Evolutionary conservation across 2,797 vertebrate species (phyloP).

Genomic region (Rhinogobio ventralis): DNA sequence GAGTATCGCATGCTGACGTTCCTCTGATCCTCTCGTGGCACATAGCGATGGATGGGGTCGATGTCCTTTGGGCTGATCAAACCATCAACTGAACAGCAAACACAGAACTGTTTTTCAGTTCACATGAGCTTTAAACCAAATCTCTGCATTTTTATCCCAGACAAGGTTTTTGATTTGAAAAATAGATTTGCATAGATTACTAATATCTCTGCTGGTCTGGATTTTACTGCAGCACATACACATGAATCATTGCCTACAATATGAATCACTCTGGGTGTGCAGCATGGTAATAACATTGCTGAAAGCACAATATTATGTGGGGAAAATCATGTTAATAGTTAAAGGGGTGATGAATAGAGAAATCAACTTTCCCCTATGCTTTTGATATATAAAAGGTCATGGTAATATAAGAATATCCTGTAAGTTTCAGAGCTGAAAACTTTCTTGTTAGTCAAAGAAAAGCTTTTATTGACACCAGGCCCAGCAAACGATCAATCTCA

Average conservation of each 20-base stretch:
- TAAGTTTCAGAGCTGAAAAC: no score
- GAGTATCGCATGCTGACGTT: constrained; percentile 97
- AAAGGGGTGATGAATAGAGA: no score
- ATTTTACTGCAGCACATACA: constrained; percentile 19
- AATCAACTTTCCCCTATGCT: no score
- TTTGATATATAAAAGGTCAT: no score
- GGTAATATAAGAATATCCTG: no score
- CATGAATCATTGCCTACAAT: constrained; percentile 18
- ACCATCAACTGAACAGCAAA: constrained; percentile 82
- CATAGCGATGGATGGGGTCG: constrained; percentile 89
- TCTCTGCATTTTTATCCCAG: not conserved
- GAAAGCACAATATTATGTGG: constrained; percentile 19
- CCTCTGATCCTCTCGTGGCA: constrained; percentile 86
- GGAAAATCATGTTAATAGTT: not conserved
- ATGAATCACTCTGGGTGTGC: constrained; percentile 7
- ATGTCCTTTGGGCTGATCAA: constrained; percentile 94
- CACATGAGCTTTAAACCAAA: not conserved
- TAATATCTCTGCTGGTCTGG: constrained; percentile 16
- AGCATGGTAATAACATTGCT: not conserved
- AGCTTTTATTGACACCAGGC: no score
- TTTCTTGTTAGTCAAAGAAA: no score
- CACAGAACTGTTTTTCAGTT: constrained; percentile 10
- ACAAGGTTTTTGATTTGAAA: not conserved
- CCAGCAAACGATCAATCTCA: no score
- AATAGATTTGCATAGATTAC: constrained; percentile 2